Conservation (phyloP, 2,888 invertebrate genomes). For the Athalia circularis region DNA sequence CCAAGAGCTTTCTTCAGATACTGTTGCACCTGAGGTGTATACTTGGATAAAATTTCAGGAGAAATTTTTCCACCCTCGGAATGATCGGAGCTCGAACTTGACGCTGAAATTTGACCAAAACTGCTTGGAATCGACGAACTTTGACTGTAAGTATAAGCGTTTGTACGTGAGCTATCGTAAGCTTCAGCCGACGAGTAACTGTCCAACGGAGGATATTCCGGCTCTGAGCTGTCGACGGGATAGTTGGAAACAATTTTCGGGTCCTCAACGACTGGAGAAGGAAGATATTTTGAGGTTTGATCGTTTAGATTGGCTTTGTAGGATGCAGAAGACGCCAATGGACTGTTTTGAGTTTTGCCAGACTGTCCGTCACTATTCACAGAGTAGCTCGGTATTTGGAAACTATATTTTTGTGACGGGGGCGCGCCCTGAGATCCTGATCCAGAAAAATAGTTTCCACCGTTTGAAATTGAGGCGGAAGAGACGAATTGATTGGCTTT, state of each 20-base stretch:
- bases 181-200: constrained; percentile 48
- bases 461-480: constrained; percentile 49
- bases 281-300: too few relatives aligned
- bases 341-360: neutral
- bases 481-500: constrained; percentile 59
- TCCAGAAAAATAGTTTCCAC: constrained; percentile 1
- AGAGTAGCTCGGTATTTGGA: constrained; percentile 51
- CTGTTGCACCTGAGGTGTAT: constrained; percentile 59
- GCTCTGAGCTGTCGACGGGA: constrained; percentile 61
- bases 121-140: neutral
- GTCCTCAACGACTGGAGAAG: neutral
- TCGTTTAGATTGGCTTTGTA: constrained; percentile 5
- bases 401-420: constrained; percentile 50
- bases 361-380: constrained; percentile 33
- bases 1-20: constrained; percentile 62
- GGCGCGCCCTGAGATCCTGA: constrained; percentile 30
- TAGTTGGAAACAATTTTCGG: constrained; percentile 58
- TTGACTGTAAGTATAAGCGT: constrained; percentile 43
- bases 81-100: constrained; percentile 47
- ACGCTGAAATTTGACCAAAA: constrained; percentile 32
- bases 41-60: constrained; percentile 55
- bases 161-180: constrained; percentile 43
- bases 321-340: neutral
- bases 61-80: constrained; percentile 53
- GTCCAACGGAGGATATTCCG: constrained; percentile 58